Base-by-base conservation (phyloP, 2,888 invertebrate genomes). In the Philopedon plagiatum region DNA sequence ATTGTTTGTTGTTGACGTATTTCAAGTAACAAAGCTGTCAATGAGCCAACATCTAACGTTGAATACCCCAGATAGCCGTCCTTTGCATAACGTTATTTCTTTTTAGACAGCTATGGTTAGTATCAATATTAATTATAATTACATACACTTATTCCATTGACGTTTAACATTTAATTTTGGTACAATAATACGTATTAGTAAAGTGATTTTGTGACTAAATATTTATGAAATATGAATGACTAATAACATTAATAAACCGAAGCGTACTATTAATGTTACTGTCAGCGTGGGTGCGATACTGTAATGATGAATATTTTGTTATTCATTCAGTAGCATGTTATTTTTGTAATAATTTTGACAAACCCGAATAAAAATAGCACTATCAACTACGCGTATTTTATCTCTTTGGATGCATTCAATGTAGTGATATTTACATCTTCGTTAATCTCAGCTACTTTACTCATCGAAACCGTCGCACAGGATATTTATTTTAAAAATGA, bases 401-500 rank as follows among this genome's bases (percentile, higher is more conserved):
- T n/a, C 1, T 37, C n/a, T n/a, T n/a, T n/a, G n/a, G n/a, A 11
- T n/a, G 37, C n/a, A 26, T 26, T 26, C 7, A 5, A n/a, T 39
- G 7, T 2, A 1, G 15, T 39, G 15, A 5, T 2, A 39, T 39
- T 39, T 39, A 39, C 15, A 39, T 39, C 15, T 39, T 39, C 26
- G 26, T 26, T 26, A 5, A 3, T 26, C 26, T 7, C 26, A 26
- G 3, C 7, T 7, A 26, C 7, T 5, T 26, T 26, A 5, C 7
- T 26, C 26, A 26, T 26, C 7, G 26, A 26, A 3, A 7, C 3
- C 34, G 19, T 39, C 18, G 9, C n/a, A 23, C 23, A 46, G 46
- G 23, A 46, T 46, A 46, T 46, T 46, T 46, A 46, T 46, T 46
- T 23, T 46, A 11, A 11, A 46, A 46, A 23, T 9, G 46, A 21